Percentiles rank a stretch among this genome's conserved stretches.
Conservation (phyloP, 1,140 invertebrate species). For the Maniola jurtina region DNA sequence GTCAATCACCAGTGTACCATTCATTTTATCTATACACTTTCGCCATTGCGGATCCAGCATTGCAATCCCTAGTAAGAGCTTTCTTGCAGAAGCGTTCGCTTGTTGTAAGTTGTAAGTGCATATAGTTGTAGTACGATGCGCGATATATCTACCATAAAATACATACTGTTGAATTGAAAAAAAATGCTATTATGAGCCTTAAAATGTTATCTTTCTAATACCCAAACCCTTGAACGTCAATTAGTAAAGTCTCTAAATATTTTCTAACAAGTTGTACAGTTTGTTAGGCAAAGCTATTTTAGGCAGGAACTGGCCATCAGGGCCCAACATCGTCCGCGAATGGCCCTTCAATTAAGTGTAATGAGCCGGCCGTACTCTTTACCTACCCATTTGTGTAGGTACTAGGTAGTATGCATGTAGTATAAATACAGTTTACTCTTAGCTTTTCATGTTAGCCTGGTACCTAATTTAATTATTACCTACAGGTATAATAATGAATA, state of each 20-base stretch:
- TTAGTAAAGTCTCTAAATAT: constrained; percentile 21
- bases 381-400: constrained; percentile 37
- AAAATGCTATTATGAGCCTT: too few relatives aligned
- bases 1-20: too few relatives aligned
- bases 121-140: too few relatives aligned
- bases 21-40: too few relatives aligned
- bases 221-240: constrained; percentile 1
- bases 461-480: neutral
- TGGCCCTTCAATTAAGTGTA: constrained; percentile 72
- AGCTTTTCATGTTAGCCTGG: constrained; percentile 1
- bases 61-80: too few relatives aligned
- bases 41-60: too few relatives aligned
- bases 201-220: neutral
- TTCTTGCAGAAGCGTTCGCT: too few relatives aligned
- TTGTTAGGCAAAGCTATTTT: constrained; percentile 44
- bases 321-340: constrained; percentile 60
- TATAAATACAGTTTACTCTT: neutral
- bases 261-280: constrained; percentile 29
- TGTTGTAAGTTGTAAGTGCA: too few relatives aligned
- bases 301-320: constrained; percentile 55
- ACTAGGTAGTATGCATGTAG: too few relatives aligned
- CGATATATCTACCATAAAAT: too few relatives aligned
- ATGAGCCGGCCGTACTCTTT: constrained; percentile 57
- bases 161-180: neutral
- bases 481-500: neutral